phyloP scores from a whole-genome alignment of 1,140 invertebrate genomes.

The Pogonognathellus flavescens region DNA sequence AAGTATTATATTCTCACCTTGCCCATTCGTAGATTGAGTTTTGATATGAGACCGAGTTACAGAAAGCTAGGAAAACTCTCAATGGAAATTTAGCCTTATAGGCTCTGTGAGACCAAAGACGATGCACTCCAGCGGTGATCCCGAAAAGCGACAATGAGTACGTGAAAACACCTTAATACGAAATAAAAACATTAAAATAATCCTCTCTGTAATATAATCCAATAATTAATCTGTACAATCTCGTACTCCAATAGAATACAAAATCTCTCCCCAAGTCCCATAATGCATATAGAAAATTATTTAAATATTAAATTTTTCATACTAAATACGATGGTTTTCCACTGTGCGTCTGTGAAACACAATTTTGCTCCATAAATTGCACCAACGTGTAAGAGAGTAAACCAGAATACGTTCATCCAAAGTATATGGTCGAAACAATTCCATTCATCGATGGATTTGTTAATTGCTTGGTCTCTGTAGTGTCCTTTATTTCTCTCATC shows the following conservation, averaged over 20 bases:
- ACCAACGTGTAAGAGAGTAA: conserved; percentile 78
- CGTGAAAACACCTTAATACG: conserved; percentile 46
- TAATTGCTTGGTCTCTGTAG: conserved; percentile 24
- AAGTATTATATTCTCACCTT: conserved; percentile 37
- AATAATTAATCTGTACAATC: no score
- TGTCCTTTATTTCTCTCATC: conserved; percentile 26
- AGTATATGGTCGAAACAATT: conserved; percentile 70
- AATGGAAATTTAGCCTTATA: conserved; percentile 75
- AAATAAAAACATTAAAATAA: not conserved
- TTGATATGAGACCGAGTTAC: conserved; percentile 60
- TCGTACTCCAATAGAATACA: no score
- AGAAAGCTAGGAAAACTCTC: conserved; percentile 74
- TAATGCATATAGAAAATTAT: not conserved
- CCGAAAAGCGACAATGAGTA: conserved; percentile 66
- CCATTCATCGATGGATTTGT: conserved; percentile 42
- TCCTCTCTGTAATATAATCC: no score
- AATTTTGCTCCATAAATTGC: conserved; percentile 76
- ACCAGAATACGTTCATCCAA: conserved; percentile 78
- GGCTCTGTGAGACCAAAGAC: conserved; percentile 76
- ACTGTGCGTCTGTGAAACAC: conserved; percentile 74
- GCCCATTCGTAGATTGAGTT: conserved; percentile 63
- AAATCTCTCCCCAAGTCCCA: no score
- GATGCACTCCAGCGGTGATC: conserved; percentile 76
- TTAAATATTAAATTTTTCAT: conserved; percentile 69
- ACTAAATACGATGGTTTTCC: conserved; percentile 77